Percentiles rank a stretch among this genome's conserved stretches.
These are phyloP conservation scores for Steinernema scapterisci DNA, from an alignment of 2,888 invertebrate genomes.

Conservation along the genomic window DNA sequence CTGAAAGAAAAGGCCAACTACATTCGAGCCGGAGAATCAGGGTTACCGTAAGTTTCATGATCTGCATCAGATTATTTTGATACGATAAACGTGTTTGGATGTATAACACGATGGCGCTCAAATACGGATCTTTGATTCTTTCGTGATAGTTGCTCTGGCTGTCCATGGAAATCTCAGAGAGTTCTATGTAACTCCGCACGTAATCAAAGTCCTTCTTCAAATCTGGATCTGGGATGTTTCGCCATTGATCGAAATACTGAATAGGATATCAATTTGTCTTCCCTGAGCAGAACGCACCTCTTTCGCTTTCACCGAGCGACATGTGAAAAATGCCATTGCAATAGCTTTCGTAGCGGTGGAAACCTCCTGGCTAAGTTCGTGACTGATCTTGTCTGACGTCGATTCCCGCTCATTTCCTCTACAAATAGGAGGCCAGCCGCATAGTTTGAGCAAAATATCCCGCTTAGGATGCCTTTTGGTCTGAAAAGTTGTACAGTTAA, in stretches of 20 bases:
- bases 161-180: slow-evolving; percentile 10
- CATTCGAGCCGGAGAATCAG: neutral
- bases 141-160: slow-evolving; percentile 6
- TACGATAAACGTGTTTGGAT: slow-evolving; percentile 7
- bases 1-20: neutral
- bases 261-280: neutral
- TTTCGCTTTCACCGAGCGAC: slow-evolving; percentile 5
- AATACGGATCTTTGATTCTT: slow-evolving; percentile 7
- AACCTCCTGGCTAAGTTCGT: neutral
- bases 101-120: slow-evolving; percentile 6
- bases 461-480: slow-evolving; percentile 5
- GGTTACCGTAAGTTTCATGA: neutral
- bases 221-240: neutral
- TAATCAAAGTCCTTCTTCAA: slow-evolving; percentile 7
- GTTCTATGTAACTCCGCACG: neutral
- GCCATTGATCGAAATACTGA: slow-evolving; percentile 21
- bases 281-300: neutral
- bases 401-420: neutral
- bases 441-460: slow-evolving; percentile 10
- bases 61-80: slow-evolving; percentile 15
- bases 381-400: neutral
- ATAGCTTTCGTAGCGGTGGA: neutral
- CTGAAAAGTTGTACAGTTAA: neutral
- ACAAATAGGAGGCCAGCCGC: neutral
- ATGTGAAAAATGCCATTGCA: slow-evolving; percentile 8